phyloP scores from a whole-genome alignment of 1,140 invertebrate species.

The Hycleus phaleratus region DNA sequence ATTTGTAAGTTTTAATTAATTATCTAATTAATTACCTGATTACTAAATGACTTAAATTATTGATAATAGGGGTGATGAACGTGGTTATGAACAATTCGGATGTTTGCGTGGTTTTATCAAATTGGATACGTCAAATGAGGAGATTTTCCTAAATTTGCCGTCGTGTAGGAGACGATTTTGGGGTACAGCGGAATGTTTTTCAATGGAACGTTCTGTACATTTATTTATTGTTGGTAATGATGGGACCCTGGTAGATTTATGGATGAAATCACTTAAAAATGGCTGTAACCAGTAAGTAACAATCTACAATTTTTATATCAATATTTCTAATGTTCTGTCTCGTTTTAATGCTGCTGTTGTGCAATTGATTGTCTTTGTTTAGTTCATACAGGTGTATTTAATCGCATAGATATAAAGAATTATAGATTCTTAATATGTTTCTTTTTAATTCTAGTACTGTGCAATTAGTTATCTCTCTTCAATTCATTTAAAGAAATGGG shows the following conservation, averaged over 20 bases:
- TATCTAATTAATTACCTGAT: conserved; percentile 2
- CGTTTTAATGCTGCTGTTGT: too few species aligned
- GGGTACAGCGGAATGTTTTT: conserved; percentile 20
- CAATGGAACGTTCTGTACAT: conserved; percentile 19
- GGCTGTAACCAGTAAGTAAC: conserved; percentile 27
- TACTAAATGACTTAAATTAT: not conserved
- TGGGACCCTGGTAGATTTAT: conserved; percentile 28
- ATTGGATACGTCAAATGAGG: conserved; percentile 18
- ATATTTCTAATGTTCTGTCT: too few species aligned
- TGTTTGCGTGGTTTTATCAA: conserved; percentile 25
- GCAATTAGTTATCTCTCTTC: too few species aligned
- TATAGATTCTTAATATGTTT: too few species aligned
- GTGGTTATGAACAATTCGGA: conserved; percentile 34
- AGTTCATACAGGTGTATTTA: too few species aligned
- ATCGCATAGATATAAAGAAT: too few species aligned
- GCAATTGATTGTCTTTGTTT: too few species aligned
- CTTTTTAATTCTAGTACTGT: too few species aligned
- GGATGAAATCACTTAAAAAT: conserved; percentile 20
- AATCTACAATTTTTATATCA: too few species aligned
- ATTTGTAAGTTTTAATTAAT: conserved; percentile 13
- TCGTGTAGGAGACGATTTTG: conserved; percentile 18
- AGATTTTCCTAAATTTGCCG: conserved; percentile 27
- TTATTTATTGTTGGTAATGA: conserved; percentile 23
- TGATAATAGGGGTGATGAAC: conserved; percentile 14
- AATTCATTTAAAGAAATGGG: too few species aligned